Conservation (phyloP, 2,888 invertebrate species). For the Hedychridium roseum region DNA sequence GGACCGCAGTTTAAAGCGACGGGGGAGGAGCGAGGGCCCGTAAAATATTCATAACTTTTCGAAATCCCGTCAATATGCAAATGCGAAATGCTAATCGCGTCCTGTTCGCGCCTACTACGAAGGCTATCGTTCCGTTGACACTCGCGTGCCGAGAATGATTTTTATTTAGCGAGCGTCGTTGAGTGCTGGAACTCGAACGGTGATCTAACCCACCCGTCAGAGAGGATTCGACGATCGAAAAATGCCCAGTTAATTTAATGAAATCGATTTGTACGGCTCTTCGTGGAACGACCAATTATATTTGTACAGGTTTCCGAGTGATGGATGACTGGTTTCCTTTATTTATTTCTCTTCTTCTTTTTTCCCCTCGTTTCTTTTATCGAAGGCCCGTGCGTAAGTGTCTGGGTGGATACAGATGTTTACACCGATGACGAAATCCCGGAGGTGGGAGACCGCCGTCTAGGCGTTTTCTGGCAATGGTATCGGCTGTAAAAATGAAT, state of each 20-base stretch:
- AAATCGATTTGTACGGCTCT: too few relatives aligned
- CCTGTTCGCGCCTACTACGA: constrained; percentile 37
- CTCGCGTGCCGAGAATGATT: constrained; percentile 33
- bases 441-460: too few relatives aligned
- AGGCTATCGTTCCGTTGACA: constrained; percentile 39
- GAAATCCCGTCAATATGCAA: constrained; percentile 64
- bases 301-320: constrained; percentile 9
- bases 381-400: too few relatives aligned
- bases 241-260: too few relatives aligned
- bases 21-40: constrained; percentile 19
- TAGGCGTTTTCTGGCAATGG: too few relatives aligned
- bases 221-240: too few relatives aligned
- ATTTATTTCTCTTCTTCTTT: too few relatives aligned
- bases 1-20: not conserved
- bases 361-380: too few relatives aligned
- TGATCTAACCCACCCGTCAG: constrained; percentile 22
- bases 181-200: too few relatives aligned
- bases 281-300: constrained; percentile 4
- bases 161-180: constrained; percentile 7
- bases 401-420: too few relatives aligned
- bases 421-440: too few relatives aligned
- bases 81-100: constrained; percentile 60
- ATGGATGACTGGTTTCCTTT: constrained; percentile 17
- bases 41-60: constrained; percentile 64
- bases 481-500: too few relatives aligned